These are phyloP conservation scores for Diarsia brunnea DNA, from an alignment of 2,888 invertebrate genomes.

Conservation along the genomic window DNA sequence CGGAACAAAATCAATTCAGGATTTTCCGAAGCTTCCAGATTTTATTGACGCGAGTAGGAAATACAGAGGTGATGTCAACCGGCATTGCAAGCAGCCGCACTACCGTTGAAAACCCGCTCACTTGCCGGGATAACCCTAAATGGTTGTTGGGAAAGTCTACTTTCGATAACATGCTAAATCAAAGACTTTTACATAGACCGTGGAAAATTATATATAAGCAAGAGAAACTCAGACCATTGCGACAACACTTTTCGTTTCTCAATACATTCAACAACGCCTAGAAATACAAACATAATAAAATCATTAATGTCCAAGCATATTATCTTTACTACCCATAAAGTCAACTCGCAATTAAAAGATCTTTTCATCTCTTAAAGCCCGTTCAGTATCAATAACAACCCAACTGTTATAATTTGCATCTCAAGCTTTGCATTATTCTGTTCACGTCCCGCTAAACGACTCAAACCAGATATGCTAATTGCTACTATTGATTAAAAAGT, in stretches of 20 bases:
- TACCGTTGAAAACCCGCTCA: conserved; percentile 30
- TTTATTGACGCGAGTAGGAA: conserved; percentile 23
- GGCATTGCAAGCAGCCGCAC: not conserved
- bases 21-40: conserved; percentile 11
- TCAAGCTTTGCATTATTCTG: conserved; percentile 68
- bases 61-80: conserved; percentile 14
- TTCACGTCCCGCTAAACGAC: conserved; percentile 71
- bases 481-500: conserved; percentile 84
- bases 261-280: not conserved
- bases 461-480: conserved; percentile 86
- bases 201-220: not conserved
- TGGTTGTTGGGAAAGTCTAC: conserved; percentile 28
- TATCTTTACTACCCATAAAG: conserved; percentile 10
- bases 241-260: not conserved
- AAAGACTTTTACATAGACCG: not conserved
- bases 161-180: conserved; percentile 33
- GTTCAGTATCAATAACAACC: conserved; percentile 51
- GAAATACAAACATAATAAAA: conserved; percentile 19
- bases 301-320: not conserved
- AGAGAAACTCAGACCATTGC: not conserved
- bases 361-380: conserved; percentile 35
- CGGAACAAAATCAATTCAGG: conserved; percentile 1
- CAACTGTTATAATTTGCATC: conserved; percentile 59
- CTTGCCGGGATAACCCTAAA: conserved; percentile 33
- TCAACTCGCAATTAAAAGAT: conserved; percentile 28